Evolutionary conservation across 1,140 invertebrate species (phyloP), one percentile per base, ranked within the genome.

Genomic region (Bombus cullumanus): DNA sequence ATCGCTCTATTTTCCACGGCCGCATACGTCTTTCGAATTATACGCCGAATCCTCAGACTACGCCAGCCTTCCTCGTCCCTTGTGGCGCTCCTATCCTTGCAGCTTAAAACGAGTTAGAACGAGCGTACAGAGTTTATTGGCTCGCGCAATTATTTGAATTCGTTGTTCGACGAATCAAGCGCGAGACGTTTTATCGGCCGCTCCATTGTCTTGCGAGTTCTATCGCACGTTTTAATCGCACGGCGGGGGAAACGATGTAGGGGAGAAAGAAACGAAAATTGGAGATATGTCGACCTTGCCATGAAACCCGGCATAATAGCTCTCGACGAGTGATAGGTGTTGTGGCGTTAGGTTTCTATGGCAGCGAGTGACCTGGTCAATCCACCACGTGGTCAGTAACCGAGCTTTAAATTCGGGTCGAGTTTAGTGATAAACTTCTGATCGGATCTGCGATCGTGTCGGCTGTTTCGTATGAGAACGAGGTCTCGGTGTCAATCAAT

Each of bases 311-410:
- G 87, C 90, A 92, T 91, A 90, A 89, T 83, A 81, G 69, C 89
- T 89, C 78, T 89, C 89, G 87, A 88, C 90, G 87, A 89, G 83
- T 82, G 77, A 73, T 83, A 73, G 81, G 81, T 94, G 94, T 95
- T 95, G 93, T 95, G 94, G 74, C 90, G 89, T 78, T 83, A 57
- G 89, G 94, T 95, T 93, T 92, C 94, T 93, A 94, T 94, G 91
- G 92, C 79, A 92, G 89, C 93, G 90, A 93, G 87, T 95, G 94
- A 95, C 94, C 94, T 94, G 94, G 94, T 95, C 94, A 95, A 91
- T 94, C 80, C 78, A 92, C 92, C 94, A 95, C 94, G 94, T 95
- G 94, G 94, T 94, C 94, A 93, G 86, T 88, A 78, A 64, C 69
- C 86, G 83, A 77, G 72, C 66, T 85, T 87, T 87, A 87, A 88